A percentile compares a stretch with the other conserved stretches of the same genome.
Conservation (phyloP, 2,888 invertebrate genomes). For the Noctuana brunneofusca region DNA sequence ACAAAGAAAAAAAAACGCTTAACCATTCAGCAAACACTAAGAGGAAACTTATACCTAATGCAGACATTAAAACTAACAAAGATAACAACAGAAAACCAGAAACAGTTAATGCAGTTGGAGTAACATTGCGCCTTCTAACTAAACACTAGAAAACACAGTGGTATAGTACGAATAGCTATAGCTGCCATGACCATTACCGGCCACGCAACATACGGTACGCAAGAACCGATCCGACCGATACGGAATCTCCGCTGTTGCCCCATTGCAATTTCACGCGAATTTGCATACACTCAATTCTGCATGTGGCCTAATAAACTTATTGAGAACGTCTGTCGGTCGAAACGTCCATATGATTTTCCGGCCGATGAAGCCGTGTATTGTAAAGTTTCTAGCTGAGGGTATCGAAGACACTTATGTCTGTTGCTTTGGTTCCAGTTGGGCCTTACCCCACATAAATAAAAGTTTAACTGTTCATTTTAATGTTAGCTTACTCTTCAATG, state of each 20-base stretch:
- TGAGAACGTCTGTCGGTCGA: slow-evolving; percentile 14
- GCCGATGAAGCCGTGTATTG: slow-evolving; percentile 11
- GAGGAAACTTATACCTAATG: too few species aligned
- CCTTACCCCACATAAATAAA: too few species aligned
- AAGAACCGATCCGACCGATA: slow-evolving; percentile 35
- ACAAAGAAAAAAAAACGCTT: too few species aligned
- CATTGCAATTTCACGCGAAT: slow-evolving; percentile 57
- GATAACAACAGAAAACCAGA: not conserved
- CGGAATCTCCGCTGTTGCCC: slow-evolving; percentile 24
- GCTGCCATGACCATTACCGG: slow-evolving; percentile 6
- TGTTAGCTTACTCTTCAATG: not conserved
- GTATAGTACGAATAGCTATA: not conserved
- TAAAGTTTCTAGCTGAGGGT: slow-evolving; percentile 1
- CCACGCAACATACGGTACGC: slow-evolving; percentile 26
- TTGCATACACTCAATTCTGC: slow-evolving; percentile 48
- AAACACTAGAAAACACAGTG: slow-evolving; percentile 6
- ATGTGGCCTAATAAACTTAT: slow-evolving; percentile 54
- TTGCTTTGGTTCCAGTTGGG: slow-evolving; percentile 1
- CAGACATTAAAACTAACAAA: too few species aligned
- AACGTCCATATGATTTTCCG: slow-evolving; percentile 29
- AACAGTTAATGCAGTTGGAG: not conserved
- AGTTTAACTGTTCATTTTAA: not conserved
- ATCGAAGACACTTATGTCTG: not conserved
- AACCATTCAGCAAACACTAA: too few species aligned
- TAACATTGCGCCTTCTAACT: not conserved